Evolutionary conservation across 2,888 invertebrate species (phyloP).

Genomic region (Synergus gifuensis): DNA sequence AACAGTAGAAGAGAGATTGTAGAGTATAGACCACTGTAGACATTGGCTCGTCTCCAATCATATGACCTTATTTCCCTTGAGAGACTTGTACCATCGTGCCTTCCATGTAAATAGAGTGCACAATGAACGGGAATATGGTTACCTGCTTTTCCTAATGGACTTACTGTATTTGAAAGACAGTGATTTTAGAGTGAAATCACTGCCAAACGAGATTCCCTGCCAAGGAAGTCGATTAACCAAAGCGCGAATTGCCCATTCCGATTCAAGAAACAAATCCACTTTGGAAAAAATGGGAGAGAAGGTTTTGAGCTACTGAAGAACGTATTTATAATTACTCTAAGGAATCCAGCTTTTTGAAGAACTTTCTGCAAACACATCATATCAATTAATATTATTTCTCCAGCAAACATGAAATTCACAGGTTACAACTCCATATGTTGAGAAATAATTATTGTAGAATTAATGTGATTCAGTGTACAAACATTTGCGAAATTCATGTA

Average conservation of each 20-base stretch:
- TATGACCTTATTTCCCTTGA: conserved; percentile 55
- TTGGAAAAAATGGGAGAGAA: background rate
- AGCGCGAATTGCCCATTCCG: background rate
- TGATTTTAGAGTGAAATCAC: conserved; percentile 9
- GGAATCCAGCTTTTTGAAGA: background rate
- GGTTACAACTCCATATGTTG: background rate
- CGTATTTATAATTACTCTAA: background rate
- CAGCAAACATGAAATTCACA: background rate
- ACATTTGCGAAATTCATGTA: conserved; percentile 1
- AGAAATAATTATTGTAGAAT: background rate
- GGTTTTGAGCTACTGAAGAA: background rate
- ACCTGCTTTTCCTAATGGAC: conserved; percentile 44
- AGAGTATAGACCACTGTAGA: conserved; percentile 45
- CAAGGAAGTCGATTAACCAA: conserved; percentile 18
- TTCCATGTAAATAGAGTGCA: conserved; percentile 42
- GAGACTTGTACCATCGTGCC: conserved; percentile 47
- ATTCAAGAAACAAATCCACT: background rate
- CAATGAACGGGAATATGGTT: conserved; percentile 46
- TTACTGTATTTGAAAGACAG: background rate
- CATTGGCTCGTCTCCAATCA: conserved; percentile 55
- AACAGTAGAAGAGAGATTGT: conserved; percentile 4
- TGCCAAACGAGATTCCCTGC: background rate
- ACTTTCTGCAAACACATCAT: too few relatives aligned
- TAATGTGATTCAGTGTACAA: background rate
- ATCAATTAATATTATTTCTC: background rate